A percentile compares a stretch with the other conserved stretches of the same genome.
These are phyloP conservation scores for Homarus americanus DNA, from an alignment of 1,140 invertebrate genomes.

Conservation along the genomic window DNA sequence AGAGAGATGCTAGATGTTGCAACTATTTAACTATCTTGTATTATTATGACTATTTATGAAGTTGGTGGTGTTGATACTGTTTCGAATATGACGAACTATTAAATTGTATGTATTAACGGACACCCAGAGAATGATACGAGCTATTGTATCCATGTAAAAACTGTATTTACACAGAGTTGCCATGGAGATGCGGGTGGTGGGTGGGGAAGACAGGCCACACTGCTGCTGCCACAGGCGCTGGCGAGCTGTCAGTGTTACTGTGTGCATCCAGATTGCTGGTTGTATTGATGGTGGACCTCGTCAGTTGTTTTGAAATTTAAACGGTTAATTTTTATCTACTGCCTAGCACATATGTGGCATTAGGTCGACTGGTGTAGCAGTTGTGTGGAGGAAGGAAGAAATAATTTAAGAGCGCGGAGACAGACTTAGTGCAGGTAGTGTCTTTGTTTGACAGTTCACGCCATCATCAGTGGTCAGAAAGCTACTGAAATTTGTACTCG, in stretches of 20 bases:
- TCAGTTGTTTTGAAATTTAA: background rate
- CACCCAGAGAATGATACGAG: background rate
- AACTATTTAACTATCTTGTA: background rate
- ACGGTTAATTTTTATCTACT: background rate
- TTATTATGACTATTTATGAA: background rate
- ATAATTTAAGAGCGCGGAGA: background rate
- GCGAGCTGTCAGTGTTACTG: slow-evolving; percentile 24
- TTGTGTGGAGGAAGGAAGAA: background rate
- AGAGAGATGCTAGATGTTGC: background rate
- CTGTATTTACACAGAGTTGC: background rate
- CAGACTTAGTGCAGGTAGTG: background rate
- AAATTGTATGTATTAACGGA: background rate
- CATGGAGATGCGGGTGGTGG: background rate
- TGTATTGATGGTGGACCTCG: background rate
- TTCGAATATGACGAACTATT: background rate
- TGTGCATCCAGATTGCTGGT: too few relatives aligned
- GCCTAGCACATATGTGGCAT: background rate
- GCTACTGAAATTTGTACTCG: background rate
- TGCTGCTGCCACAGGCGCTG: background rate
- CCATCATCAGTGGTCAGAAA: background rate
- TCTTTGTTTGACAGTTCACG: slow-evolving; percentile 47
- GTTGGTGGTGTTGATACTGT: background rate
- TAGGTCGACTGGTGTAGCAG: background rate
- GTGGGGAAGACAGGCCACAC: background rate
- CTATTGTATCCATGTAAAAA: background rate